Conservation (phyloP, 2,888 invertebrate genomes). For the Mayetiola destructor region DNA sequence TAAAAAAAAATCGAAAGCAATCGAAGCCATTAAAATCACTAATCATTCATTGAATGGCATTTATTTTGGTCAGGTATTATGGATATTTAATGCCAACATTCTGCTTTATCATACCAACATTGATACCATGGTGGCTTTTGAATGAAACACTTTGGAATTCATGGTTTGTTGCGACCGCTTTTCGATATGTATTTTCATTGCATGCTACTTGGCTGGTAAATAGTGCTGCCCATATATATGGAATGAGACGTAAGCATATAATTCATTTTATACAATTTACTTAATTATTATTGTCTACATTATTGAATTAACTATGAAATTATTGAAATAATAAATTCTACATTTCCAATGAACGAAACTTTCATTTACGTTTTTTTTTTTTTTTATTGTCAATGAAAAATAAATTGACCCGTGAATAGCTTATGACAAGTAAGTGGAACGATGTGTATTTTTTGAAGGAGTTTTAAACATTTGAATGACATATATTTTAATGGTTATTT, state of each 20-base stretch:
- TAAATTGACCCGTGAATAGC: no score
- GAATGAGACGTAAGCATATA: no score
- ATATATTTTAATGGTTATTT: neutral
- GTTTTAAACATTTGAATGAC: neutral
- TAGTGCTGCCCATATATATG: constrained; percentile 86
- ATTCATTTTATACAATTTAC: no score
- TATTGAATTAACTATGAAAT: neutral
- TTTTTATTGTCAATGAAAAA: no score
- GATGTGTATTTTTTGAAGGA: no score
- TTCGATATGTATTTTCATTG: constrained; percentile 62
- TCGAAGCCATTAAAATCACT: neutral
- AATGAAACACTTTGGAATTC: constrained; percentile 55
- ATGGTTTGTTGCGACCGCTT: constrained; percentile 60
- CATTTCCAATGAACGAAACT: no score
- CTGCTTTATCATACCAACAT: constrained; percentile 67
- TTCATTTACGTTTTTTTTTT: no score
- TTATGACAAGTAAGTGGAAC: no score
- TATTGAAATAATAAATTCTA: no score
- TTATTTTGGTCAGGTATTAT: constrained; percentile 38
- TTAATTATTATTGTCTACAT: no score
- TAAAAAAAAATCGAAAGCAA: neutral
- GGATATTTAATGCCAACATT: constrained; percentile 56
- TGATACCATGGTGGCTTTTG: constrained; percentile 62
- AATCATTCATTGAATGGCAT: neutral
- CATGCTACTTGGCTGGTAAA: constrained; percentile 89